Base-by-base conservation (phyloP, 2,888 invertebrate species). In the Parochlus steinenii region DNA sequence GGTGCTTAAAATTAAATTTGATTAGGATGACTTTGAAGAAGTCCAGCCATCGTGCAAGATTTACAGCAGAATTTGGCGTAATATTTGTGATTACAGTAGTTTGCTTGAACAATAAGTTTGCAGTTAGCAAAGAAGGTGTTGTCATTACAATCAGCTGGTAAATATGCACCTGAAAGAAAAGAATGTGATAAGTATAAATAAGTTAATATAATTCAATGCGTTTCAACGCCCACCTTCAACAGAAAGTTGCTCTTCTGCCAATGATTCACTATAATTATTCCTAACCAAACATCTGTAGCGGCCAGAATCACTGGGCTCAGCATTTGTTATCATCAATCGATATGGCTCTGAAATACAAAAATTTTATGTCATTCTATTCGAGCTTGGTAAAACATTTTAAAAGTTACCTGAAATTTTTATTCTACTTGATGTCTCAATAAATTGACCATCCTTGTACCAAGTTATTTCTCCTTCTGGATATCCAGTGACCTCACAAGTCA, bases 41-140 rank as follows among this genome's bases (percentile, higher is more conserved):
- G 79, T 2, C 87, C 87, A 1, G 86, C 85, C 53, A 80, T 65
- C 40, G 86, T 82, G 55, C 93, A 93, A 2, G 90, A 87, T 54
- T 77, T 72, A 62, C 93, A 95, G 60, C 93, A 95, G 71, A 90
- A 89, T 58, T 69, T 71, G 43, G 86, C 85, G 59, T 93, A 95
- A 62, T 90, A 93, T 44, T 69, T 67, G 62, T 93, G 87, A n/a
- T 64, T 63, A 55, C 93, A 95, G 55, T 78, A 85, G 38, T 69
- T 68, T 38, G 77, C 87, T 49, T 69, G 64, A 3, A 93, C 87
- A 47, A 93, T 92, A 37, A 92, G 67, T 27, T 69, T 65, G 57
- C 93, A 95, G 53, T 89, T 83, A 34, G 92, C 90, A 55, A 87
- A 83, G 66, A 72, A 79, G 26, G 74, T 72, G 52, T 79, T 87